Evolutionary conservation across 35 echinoderm and acorn worm species (phyloP), one percentile per base, ranked within the genome.

Genomic region (Ophiothrix spiculata): DNA sequence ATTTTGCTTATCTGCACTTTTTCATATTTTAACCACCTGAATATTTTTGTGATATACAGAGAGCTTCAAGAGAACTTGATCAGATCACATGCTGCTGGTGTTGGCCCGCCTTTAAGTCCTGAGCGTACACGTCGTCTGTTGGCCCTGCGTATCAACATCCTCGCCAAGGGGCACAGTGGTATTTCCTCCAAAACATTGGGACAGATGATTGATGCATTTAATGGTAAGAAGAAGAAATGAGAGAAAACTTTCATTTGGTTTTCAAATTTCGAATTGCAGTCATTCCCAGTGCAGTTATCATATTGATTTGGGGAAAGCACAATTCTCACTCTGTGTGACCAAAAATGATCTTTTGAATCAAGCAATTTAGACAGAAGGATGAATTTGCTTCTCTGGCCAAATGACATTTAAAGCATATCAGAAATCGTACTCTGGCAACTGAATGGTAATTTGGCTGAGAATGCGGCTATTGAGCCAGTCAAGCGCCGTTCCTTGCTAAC

Each of bases 111-210:
- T 42, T 83, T 99, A 17, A 84, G 39, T 31, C 96, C 86, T 8
- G 89, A 93, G 75, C 91, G 90, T 21, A 94, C 92, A 12, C 88
- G 96, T 11, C 93, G 89, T 64, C 63, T 99, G 23, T 49, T 99
- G 39, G 96, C 96, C 14, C 56, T 99, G 11, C 33, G 96, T 19
- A 89, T 99, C 54, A 99, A 99, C 77, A 83, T 94, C 40, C 64
- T 99, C 32, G 80, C 96, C 13, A 99, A 99, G 75, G 96, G 96
- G 16, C 82, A 94, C 77, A 99, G 96, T 84, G 96, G 96, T 21
- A 89, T 99, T 21, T 89, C 92, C 36, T 37, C 76, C 4, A 78
- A 79, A 32, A 86, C 79, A 23, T 39, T 99, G 77, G 78, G 87
- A 77, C 81, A 89, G 36, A 74, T 94, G 60, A 90, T 99, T 36